Evolutionary conservation across 2,113 vertebrate species (phyloP).

Genomic region (Colossoma macropomum): DNA sequence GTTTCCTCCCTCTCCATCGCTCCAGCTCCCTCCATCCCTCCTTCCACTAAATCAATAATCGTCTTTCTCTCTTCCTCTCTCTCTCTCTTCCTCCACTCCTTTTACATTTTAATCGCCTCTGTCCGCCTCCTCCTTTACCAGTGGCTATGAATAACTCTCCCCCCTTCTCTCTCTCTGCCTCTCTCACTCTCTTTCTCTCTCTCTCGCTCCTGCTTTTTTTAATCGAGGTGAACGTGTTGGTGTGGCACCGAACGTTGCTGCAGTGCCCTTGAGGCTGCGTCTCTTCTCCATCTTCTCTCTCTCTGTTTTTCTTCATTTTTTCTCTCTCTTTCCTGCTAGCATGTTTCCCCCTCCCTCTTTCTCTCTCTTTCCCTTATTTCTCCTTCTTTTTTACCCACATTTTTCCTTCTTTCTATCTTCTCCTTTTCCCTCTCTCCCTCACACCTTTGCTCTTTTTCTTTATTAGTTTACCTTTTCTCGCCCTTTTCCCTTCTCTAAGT

Average conservation of each 20-base stretch:
- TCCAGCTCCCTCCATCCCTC: neutral
- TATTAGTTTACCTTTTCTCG: too few relatives aligned
- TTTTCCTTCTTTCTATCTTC: neutral
- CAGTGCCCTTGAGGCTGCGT: conserved; percentile 32
- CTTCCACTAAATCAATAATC: conserved; percentile 40
- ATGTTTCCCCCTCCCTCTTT: neutral
- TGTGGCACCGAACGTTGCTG: conserved; percentile 17
- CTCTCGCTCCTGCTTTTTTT: conserved; percentile 6
- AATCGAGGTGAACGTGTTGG: conserved; percentile 31
- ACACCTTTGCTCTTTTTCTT: neutral
- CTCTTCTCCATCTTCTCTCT: neutral
- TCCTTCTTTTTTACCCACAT: too few relatives aligned
- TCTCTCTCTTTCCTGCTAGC: neutral
- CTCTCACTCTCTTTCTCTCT: conserved; percentile 8
- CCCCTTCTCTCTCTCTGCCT: neutral
- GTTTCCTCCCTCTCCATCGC: neutral
- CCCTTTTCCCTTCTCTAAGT: neutral
- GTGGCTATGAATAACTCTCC: conserved; percentile 32
- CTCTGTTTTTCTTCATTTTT: neutral
- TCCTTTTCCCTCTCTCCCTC: neutral
- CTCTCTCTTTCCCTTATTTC: neutral
- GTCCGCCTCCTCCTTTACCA: neutral
- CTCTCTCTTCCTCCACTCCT: neutral
- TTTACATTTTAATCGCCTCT: conserved; percentile 1
- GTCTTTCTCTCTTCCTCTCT: conserved; percentile 7